Base-by-base conservation (phyloP, 1,140 invertebrate genomes). In the Ctenoplectra terminalis region DNA sequence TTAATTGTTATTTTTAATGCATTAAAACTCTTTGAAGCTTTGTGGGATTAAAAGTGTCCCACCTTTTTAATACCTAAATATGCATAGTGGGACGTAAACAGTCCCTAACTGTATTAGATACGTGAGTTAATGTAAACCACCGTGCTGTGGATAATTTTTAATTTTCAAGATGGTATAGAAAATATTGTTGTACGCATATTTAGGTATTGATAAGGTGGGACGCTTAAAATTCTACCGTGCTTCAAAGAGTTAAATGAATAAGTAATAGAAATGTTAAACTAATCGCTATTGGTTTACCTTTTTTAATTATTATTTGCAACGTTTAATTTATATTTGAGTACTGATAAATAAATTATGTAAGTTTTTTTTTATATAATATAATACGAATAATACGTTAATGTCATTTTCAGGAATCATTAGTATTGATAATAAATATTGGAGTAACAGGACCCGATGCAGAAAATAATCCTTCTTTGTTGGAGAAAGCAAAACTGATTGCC, bases 401-500 rank as follows among this genome's bases (percentile, higher is more conserved):
- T 40, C 20, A 43, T 66, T 81, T 79, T 17, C 26, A 90, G 89
- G 86, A 84, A 69, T 63, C 63, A 37, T 48, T 90, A 48, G 56
- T 83, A 31, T 79, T 90, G 29, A 34, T 90, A 40, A 50, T 85
- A 9, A 89, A 89, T 73, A 56, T 86, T 63, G 89, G 89, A 0
- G 23, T 50, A 2, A 73, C 64, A 29, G 81, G 78, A 58, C n/a
- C 37, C 29, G 34, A 54, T 43, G 48, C 15, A 43, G 52, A 83
- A 69, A 86, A 34, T 29, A 40, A 43, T 75, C 20, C 17, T 26
- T 20, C 50, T 11, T 85, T 86, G 60, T 23, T 91, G 34, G 81
- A 88, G 20, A 90, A 90, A 40, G 78, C 81, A 37, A 90, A 90
- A 43, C 54, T 66, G 54, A 83, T 87, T 34, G 75, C 87, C 43